phyloP scores from a whole-genome alignment of 2,797 vertebrate genomes.

The Argya squamiceps region DNA sequence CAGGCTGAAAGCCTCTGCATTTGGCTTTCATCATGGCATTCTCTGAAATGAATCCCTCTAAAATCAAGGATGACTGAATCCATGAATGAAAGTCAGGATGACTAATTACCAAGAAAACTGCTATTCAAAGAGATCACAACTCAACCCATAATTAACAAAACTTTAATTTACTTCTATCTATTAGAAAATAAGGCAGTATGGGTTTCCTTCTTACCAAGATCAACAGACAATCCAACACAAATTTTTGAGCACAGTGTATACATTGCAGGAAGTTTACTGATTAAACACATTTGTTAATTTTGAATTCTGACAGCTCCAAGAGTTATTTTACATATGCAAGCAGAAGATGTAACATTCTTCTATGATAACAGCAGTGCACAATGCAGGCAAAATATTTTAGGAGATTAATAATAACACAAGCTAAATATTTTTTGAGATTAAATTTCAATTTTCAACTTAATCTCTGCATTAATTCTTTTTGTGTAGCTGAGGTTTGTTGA shows the following conservation, averaged over 20 bases:
- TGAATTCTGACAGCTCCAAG: neutral
- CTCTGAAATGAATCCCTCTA: neutral
- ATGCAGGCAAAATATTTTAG: neutral
- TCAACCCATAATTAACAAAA: neutral
- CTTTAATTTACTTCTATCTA: neutral
- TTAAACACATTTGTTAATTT: neutral
- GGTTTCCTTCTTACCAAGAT: neutral
- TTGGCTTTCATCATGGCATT: neutral
- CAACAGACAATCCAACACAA: neutral
- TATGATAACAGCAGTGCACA: neutral
- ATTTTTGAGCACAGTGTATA: neutral
- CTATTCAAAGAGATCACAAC: neutral
- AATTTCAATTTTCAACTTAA: neutral
- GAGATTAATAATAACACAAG: neutral
- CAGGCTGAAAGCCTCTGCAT: neutral
- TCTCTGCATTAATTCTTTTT: neutral
- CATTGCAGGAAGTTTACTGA: neutral
- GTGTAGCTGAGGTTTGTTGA: neutral
- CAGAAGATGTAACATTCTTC: neutral
- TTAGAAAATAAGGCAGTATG: neutral
- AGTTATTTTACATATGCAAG: neutral
- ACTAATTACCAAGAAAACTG: constrained; percentile 15
- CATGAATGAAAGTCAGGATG: constrained; percentile 27
- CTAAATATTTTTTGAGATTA: neutral
- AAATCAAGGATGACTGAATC: constrained; percentile 17